Base-by-base conservation (phyloP, 2,888 invertebrate species). In the Nomada fucata region DNA sequence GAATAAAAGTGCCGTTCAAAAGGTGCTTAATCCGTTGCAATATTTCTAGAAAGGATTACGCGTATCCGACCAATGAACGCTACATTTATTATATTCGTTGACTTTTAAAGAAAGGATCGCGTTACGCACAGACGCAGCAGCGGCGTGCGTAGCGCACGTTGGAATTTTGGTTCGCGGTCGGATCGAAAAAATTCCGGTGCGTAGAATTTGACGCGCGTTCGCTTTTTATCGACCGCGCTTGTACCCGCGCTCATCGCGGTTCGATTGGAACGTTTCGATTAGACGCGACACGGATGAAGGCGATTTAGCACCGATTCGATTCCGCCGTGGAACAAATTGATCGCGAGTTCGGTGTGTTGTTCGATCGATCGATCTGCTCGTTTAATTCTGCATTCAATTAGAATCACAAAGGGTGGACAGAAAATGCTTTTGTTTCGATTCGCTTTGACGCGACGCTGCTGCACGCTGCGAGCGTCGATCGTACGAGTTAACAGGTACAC, bases 401-500 rank as follows among this genome's bases (percentile, higher is more conserved):
- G 36, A 52, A 57, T 29, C 29, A 26, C 26, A n/a, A n/a, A 13
- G 20, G 20, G 11, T 15, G 53, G 10, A 4, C 13, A 47, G 23
- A 36, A 64, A 53, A 20, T 53, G 67, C 59, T 64, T 53, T 67
- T 20, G n/a, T 60, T 69, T 44, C 72, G 76, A 81, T 73, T 67
- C 70, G 69, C 60, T 70, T 83, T 74, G 83, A 68, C 65, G 57
- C n/a, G 36, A 50, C 20, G 52, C 52, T 59, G 65, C 57, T 20
- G 57, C 47, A 60, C 29, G 57, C 70, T 50, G 52, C 70, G 13
- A 44, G 52, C 61, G 70, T 72, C 73, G 68, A 82, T 82, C 74
- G 77, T 57, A 67, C 20, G 77, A 83, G 82, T 83, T 77, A 74
- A 78, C 83, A 73, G 84, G 80, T 72, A 60, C 5, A 36, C 36